Percentiles rank a stretch among this genome's conserved stretches.
Conservation (phyloP, 2,888 invertebrate genomes). For the Zhengitettix transpicula region DNA sequence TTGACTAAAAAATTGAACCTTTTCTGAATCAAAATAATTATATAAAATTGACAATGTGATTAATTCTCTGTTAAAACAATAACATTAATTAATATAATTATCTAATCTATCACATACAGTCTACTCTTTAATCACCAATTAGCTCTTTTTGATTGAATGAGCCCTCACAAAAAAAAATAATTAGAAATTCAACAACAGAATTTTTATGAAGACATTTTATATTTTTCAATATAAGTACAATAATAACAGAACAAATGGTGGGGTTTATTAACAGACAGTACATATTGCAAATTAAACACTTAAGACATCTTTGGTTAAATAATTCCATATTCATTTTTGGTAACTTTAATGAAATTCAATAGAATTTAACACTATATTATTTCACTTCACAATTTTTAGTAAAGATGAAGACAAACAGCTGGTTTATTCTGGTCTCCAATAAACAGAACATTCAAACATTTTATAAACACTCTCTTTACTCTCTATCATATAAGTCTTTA, state of each 20-base stretch:
- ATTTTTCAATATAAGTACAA: constrained; percentile 3
- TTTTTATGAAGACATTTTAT: not conserved
- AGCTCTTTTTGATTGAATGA: not conserved
- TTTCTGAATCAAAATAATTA: not conserved
- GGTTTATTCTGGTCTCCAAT: not conserved
- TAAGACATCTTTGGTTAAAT: constrained; percentile 14
- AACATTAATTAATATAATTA: constrained; percentile 1
- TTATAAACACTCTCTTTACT: not conserved
- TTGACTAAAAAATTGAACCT: not conserved
- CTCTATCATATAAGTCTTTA: not conserved
- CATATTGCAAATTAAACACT: constrained; percentile 11
- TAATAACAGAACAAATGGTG: constrained; percentile 4
- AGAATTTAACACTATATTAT: not conserved
- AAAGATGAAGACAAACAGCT: not conserved
- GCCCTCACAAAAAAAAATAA: not conserved
- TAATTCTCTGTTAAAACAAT: not conserved
- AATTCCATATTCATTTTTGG: constrained; percentile 5
- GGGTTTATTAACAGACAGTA: constrained; percentile 2
- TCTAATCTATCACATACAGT: constrained; percentile 1
- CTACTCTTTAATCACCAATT: not conserved
- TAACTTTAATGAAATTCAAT: not conserved
- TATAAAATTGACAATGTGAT: not conserved
- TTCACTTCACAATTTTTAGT: not conserved
- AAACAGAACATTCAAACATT: not conserved
- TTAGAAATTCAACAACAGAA: not conserved